Conservation (phyloP, 2,797 vertebrate species). For the Macropus fuliginosus region DNA sequence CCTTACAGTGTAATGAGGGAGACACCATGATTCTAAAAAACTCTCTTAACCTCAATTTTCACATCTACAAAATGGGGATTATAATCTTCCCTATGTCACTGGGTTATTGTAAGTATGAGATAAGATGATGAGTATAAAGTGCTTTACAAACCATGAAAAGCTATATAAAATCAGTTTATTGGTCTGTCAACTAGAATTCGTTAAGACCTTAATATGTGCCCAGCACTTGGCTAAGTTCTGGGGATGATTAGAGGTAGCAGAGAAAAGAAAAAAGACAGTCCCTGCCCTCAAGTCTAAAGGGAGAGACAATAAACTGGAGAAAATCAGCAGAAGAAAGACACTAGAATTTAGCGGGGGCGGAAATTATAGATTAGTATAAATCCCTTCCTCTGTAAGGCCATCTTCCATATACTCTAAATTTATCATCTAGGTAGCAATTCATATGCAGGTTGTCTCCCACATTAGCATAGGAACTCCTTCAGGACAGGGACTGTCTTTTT, state of each 20-base stretch:
- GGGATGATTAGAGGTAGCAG: background rate
- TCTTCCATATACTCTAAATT: background rate
- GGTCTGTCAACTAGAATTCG: background rate
- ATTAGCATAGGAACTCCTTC: background rate
- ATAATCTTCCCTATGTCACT: background rate
- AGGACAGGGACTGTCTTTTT: background rate
- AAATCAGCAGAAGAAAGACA: background rate
- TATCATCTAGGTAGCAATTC: background rate
- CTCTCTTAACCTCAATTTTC: background rate
- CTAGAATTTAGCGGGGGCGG: too few relatives aligned
- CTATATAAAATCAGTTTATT: background rate
- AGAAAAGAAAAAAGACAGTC: background rate
- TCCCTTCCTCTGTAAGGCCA: background rate
- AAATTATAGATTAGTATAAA: background rate
- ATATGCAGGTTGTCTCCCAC: background rate
- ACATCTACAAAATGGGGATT: background rate
- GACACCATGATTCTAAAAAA: background rate
- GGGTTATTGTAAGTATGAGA: background rate
- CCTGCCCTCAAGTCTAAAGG: background rate
- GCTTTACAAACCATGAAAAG: background rate
- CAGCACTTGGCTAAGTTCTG: background rate
- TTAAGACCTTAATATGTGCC: background rate
- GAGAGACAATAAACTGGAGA: background rate
- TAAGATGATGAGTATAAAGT: background rate
- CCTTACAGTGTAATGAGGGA: background rate